phyloP scores from a whole-genome alignment of 2,113 vertebrate genomes.

The Morone saxatilis region DNA sequence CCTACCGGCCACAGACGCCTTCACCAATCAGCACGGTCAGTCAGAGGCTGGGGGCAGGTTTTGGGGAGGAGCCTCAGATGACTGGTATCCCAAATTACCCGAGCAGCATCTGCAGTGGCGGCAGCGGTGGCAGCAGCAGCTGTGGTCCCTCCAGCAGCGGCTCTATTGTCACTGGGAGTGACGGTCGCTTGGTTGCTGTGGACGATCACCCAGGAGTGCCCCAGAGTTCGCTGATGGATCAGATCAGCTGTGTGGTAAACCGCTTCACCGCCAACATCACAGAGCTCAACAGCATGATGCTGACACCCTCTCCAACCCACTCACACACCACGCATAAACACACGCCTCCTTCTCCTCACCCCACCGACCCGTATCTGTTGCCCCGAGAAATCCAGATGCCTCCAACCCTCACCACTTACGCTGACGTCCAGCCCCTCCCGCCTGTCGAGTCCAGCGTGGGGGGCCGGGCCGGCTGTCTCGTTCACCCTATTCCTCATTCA shows the following conservation, averaged over 20 bases:
- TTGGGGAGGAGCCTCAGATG: slow-evolving; percentile 87
- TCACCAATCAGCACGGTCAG: slow-evolving; percentile 95
- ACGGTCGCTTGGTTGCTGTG: slow-evolving; percentile 55
- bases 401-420: slow-evolving; percentile 93
- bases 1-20: slow-evolving; percentile 89
- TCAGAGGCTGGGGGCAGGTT: slow-evolving; percentile 85
- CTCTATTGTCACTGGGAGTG: slow-evolving; percentile 50
- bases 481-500: slow-evolving; percentile 64
- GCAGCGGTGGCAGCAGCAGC: slow-evolving; percentile 80
- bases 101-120: slow-evolving; percentile 85
- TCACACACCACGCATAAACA: slow-evolving; percentile 75
- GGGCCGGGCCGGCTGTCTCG: slow-evolving; percentile 69
- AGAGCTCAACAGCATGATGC: slow-evolving; percentile 98
- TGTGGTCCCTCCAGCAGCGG: slow-evolving; percentile 52
- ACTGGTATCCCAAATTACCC: slow-evolving; percentile 85
- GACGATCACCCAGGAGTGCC: slow-evolving; percentile 81
- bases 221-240: slow-evolving; percentile 95
- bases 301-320: slow-evolving; percentile 81
- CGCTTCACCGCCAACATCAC: slow-evolving; percentile 98
- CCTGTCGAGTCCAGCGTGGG: slow-evolving; percentile 88
- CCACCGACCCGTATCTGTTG: slow-evolving; percentile 88
- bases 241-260: slow-evolving; percentile 98
- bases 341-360: slow-evolving; percentile 78
- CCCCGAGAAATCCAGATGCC: slow-evolving; percentile 92
- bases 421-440: slow-evolving; percentile 93